A percentile compares a stretch with the other conserved stretches of the same genome.
Conservation (phyloP, 2,888 invertebrate genomes). For the Amphiduros pacificus region DNA sequence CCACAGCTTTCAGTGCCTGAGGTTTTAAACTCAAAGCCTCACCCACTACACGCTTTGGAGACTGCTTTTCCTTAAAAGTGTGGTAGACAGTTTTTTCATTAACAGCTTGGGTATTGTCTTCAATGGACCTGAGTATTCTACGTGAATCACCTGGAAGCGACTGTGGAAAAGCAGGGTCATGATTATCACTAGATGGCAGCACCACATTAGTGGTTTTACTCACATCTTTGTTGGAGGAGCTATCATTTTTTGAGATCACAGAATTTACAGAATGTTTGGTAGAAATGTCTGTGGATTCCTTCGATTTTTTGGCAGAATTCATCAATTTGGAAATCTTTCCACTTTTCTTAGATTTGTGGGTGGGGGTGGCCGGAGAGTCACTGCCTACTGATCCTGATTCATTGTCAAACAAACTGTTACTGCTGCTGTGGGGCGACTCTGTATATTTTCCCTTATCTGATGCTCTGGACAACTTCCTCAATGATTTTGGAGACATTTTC, state of each 20-base stretch:
- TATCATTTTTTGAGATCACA: no score
- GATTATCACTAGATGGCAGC: background rate
- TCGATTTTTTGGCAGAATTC: conserved; percentile 7
- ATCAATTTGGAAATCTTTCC: background rate
- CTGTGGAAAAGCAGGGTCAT: background rate
- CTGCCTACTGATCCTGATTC: background rate
- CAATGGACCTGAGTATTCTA: conserved; percentile 44
- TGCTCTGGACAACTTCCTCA: conserved; percentile 9
- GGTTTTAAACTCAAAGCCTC: conserved; percentile 26
- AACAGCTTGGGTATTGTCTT: conserved; percentile 33
- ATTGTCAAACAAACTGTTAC: conserved; percentile 16
- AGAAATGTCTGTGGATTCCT: background rate
- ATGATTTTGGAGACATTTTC: conserved; percentile 30
- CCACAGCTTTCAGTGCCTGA: conserved; percentile 34
- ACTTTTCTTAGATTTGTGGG: conserved; percentile 1
- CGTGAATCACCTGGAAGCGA: conserved; percentile 7
- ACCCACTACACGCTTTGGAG: conserved; percentile 33
- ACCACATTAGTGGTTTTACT: background rate
- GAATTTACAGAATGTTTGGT: background rate
- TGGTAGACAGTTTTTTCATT: conserved; percentile 45
- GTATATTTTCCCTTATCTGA: conserved; percentile 3
- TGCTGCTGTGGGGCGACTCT: conserved; percentile 12
- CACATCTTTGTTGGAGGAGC: no score
- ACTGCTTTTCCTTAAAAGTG: conserved; percentile 47
- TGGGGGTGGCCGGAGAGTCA: conserved; percentile 2